phyloP scores from a whole-genome alignment of 2,888 invertebrate species.

The Lasioglossum marginatum region DNA sequence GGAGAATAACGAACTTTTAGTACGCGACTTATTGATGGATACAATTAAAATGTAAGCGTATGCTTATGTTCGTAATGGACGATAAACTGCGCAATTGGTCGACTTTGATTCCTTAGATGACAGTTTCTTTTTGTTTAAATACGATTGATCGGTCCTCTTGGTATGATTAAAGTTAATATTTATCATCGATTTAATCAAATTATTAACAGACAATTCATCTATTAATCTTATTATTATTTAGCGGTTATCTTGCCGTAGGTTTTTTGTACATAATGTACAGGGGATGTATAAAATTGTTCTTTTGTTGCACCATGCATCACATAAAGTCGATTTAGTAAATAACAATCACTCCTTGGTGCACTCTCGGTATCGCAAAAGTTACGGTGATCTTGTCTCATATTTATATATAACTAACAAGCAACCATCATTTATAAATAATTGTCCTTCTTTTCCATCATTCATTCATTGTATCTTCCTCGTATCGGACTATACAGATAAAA shows the following conservation, averaged over 20 bases:
- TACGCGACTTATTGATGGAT: constrained; percentile 25
- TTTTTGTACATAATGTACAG: constrained; percentile 65
- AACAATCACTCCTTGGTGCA: constrained; percentile 42
- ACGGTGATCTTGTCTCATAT: constrained; percentile 19
- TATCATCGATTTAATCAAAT: constrained; percentile 31
- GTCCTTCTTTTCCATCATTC: constrained; percentile 26
- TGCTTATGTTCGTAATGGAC: constrained; percentile 16
- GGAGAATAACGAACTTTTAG: constrained; percentile 33
- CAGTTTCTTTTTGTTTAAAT: constrained; percentile 14
- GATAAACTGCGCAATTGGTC: constrained; percentile 29
- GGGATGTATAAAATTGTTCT: constrained; percentile 40
- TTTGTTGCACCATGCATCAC: constrained; percentile 32
- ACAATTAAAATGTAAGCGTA: constrained; percentile 46
- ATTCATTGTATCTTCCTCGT: constrained; percentile 26
- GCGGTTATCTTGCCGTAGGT: constrained; percentile 45
- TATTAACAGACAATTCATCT: constrained; percentile 27
- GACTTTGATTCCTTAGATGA: constrained; percentile 35
- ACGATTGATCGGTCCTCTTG: constrained; percentile 27
- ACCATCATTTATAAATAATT: constrained; percentile 49
- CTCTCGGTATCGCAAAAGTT: constrained; percentile 30
- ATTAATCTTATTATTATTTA: constrained; percentile 11
- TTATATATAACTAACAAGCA: constrained; percentile 44
- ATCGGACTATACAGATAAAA: constrained; percentile 46
- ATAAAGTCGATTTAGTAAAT: constrained; percentile 42
- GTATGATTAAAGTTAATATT: constrained; percentile 29